Base-by-base conservation (phyloP, 2,888 invertebrate genomes). In the Nephrotoma appendiculata region DNA sequence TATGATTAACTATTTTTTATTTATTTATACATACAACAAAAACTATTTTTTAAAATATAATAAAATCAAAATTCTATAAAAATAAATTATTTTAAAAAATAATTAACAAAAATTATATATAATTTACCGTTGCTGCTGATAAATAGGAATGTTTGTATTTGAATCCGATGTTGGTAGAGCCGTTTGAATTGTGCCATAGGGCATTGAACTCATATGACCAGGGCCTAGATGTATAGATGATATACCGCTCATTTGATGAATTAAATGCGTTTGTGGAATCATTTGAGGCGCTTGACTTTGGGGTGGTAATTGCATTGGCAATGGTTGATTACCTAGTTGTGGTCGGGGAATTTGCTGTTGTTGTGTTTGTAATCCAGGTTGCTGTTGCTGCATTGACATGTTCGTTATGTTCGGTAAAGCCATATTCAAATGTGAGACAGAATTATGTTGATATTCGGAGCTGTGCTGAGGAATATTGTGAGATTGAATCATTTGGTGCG, bases 101-200 rank as follows among this genome's bases (percentile, higher is more conserved):
- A 71, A 71, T 71, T 31, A 71, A 71, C 9, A 19, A 71, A 31
- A 71, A 19, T 71, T 71, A 71, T 31, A 71, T 31, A 71, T 57
- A 57, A 86, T 86, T 91, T 91, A 91, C 90, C 91, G 91, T 89
- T 91, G 91, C 89, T 91, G 91, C 89, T 91, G 91, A 89, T 91
- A 91, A 88, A 91, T 90, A 88, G 91, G 91, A 91, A 91, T 91
- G 90, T 91, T 91, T 87, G 90, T 90, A 88, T 90, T 91, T 86
- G 90, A 89, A 88, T 91, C 91, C 88, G 90, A 90, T 88, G 90
- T 91, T 87, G 90, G 89, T 87, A 90, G 90, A 88, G 90, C 90
- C 87, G 89, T 90, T 87, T 90, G 90, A 87, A 85, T 44, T 11
- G 85, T 44, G 6, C 43, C 42, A 19, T 85, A 85, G 11, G 42